Conservation (phyloP, 1,140 invertebrate genomes). For the Neotoxoptera formosana region DNA sequence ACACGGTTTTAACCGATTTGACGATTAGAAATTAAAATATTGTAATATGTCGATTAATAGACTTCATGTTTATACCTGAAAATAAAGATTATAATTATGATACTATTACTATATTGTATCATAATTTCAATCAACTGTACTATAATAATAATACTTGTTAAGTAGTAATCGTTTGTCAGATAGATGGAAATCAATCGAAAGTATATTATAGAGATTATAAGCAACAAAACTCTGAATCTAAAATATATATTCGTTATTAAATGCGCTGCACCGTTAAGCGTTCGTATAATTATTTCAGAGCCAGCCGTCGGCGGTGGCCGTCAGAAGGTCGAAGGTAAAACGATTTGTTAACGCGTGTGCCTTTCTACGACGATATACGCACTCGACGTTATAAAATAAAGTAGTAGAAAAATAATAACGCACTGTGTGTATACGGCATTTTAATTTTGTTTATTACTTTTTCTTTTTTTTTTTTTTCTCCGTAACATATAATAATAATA, state of each 20-base stretch:
- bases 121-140: not conserved
- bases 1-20: not conserved
- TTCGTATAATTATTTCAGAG: conserved; percentile 6
- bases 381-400: not conserved
- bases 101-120: not conserved
- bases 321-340: conserved; percentile 39
- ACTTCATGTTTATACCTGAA: not conserved
- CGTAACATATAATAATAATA: not conserved
- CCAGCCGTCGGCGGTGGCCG: not conserved
- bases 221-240: not conserved
- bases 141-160: not conserved
- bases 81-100: not conserved
- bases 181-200: not conserved
- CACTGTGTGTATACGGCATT: not conserved
- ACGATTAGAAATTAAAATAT: not conserved
- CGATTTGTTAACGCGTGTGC: not conserved
- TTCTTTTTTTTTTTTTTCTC: not conserved
- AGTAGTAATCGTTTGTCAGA: not conserved
- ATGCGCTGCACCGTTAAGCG: not conserved
- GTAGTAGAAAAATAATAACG: not conserved
- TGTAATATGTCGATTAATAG: not conserved
- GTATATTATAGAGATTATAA: not conserved
- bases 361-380: not conserved
- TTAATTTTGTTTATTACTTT: conserved; percentile 21
- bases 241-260: not conserved